Percentiles rank a stretch among this genome's conserved stretches.
These are phyloP conservation scores for Vulpes lagopus DNA, from an alignment of 2,113 vertebrate species.

Conservation along the genomic window DNA sequence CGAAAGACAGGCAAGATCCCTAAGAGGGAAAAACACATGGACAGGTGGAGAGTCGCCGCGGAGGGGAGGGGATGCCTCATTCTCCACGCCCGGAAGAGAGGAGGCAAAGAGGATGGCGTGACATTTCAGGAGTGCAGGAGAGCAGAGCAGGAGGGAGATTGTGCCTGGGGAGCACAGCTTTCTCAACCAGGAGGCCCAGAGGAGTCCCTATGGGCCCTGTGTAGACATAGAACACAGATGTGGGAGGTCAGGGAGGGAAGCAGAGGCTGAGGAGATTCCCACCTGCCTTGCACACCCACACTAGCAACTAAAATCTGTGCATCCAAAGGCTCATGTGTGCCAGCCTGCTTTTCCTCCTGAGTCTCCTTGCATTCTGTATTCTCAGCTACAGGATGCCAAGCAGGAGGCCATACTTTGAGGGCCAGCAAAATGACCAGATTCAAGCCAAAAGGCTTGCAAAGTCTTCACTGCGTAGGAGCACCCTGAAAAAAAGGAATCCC, in stretches of 20 bases:
- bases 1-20: not conserved
- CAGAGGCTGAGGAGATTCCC: not conserved
- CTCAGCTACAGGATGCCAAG: not conserved
- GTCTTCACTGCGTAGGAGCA: not conserved
- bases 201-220: accelerated
- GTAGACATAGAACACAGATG: not conserved
- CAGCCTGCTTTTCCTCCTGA: not conserved
- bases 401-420: not conserved
- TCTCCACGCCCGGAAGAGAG: not conserved
- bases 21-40: not conserved
- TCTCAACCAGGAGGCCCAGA: not conserved
- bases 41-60: accelerated
- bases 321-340: accelerated
- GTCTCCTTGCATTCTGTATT: not conserved
- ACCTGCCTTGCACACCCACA: not conserved
- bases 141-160: not conserved
- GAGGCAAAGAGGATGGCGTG: not conserved
- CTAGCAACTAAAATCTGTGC: not conserved
- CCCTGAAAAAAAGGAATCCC: not conserved
- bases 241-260: not conserved
- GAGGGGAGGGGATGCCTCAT: not conserved
- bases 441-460: not conserved
- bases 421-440: not conserved
- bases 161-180: not conserved
- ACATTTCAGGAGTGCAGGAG: not conserved